phyloP scores from a whole-genome alignment of 2,797 vertebrate genomes.

The Pyrocephalus nanus region DNA sequence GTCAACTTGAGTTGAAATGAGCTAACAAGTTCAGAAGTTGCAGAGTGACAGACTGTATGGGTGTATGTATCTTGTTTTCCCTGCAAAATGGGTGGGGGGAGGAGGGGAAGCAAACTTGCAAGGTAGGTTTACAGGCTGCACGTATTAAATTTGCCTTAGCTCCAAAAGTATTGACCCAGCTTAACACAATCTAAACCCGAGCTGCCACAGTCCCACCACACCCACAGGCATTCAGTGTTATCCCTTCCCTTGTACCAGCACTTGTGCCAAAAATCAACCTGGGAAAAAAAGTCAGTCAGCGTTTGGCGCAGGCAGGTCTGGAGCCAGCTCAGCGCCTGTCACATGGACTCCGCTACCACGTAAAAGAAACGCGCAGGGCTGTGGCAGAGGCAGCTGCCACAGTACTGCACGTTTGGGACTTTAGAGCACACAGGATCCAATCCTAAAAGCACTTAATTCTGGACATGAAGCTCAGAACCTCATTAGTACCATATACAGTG shows the following conservation, averaged over 20 bases:
- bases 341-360: neutral
- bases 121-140: neutral
- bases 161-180: neutral
- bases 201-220: constrained; percentile 2
- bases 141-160: neutral
- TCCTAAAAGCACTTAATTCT: neutral
- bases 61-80: neutral
- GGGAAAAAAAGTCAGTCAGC: neutral
- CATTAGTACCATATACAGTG: neutral
- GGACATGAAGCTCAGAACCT: neutral
- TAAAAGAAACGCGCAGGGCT: neutral
- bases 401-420: neutral
- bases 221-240: neutral
- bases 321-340: constrained; percentile 33
- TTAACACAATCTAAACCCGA: neutral
- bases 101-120: neutral
- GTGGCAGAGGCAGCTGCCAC: constrained; percentile 19
- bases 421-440: neutral
- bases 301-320: neutral
- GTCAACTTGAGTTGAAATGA: neutral
- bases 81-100: neutral
- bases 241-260: neutral
- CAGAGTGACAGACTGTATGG: neutral
- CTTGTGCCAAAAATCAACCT: constrained; percentile 35
- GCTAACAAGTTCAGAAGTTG: neutral